Conservation (phyloP, 2,797 vertebrate genomes). For the Champsocephalus gunnari region DNA sequence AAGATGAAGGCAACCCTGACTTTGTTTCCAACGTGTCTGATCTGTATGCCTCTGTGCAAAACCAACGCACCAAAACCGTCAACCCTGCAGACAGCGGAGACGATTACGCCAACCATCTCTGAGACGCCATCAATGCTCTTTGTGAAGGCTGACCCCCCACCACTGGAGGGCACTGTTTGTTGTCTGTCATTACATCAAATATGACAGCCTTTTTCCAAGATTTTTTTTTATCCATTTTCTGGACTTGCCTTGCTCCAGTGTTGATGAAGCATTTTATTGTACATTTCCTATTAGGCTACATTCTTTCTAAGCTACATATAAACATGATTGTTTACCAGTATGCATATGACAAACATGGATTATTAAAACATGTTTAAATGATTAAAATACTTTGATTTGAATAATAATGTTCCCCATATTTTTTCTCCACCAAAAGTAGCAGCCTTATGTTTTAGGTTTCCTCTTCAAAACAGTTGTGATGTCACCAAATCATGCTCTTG, state of each 20-base stretch:
- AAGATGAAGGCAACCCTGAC: constrained; percentile 49
- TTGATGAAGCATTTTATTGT: neutral
- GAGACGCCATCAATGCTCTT: neutral
- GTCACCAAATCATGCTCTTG: neutral
- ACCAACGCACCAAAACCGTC: constrained; percentile 70
- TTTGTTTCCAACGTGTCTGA: constrained; percentile 69
- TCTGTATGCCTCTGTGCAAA: constrained; percentile 83
- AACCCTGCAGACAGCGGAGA: constrained; percentile 52
- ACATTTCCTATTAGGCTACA: neutral
- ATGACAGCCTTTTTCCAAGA: neutral
- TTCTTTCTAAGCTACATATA: constrained; percentile 4
- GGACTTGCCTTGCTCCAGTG: neutral
- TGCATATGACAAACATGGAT: neutral
- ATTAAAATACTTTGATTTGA: constrained; percentile 4
- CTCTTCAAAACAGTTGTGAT: neutral
- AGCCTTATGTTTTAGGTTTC: neutral
- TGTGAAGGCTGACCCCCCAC: constrained; percentile 20
- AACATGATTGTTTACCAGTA: neutral
- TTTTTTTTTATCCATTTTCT: neutral
- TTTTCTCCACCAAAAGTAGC: neutral
- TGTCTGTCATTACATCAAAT: constrained; percentile 27
- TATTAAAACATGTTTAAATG: neutral
- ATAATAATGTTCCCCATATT: neutral
- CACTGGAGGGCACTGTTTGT: constrained; percentile 59
- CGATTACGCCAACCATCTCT: constrained; percentile 81